Conservation (phyloP, 37 sponge, comb jelly and placozoan species). For the Crambe crambe region DNA sequence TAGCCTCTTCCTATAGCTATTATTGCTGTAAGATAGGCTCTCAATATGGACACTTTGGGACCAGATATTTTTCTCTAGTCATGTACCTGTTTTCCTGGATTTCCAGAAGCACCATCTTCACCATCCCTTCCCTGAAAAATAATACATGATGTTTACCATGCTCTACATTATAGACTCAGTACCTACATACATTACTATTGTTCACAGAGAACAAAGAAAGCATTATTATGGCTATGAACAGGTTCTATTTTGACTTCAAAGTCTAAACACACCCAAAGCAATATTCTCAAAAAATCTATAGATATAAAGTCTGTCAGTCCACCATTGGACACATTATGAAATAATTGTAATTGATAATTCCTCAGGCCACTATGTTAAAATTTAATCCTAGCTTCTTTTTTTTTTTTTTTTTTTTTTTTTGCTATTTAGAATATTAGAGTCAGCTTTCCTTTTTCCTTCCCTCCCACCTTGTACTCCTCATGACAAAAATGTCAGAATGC, state of each 20-base stretch:
- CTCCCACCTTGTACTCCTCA: too few relatives aligned
- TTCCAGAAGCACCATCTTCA: conserved; percentile 32
- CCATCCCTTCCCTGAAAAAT: conserved; percentile 54
- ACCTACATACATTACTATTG: not conserved
- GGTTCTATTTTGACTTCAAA: not conserved
- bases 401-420: too few relatives aligned
- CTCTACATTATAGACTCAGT: not conserved
- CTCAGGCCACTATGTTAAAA: too few relatives aligned
- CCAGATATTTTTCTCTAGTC: not conserved
- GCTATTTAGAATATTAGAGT: too few relatives aligned
- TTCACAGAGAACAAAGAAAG: not conserved
- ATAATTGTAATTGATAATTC: too few relatives aligned
- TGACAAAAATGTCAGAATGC: too few relatives aligned
- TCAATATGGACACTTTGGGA: too few relatives aligned
- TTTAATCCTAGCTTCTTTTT: too few relatives aligned
- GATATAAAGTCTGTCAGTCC: not conserved
- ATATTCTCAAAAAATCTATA: not conserved
- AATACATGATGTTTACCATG: not conserved
- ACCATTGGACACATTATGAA: too few relatives aligned
- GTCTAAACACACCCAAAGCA: not conserved
- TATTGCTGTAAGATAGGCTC: too few relatives aligned
- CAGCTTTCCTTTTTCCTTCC: too few relatives aligned
- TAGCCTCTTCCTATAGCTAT: not conserved
- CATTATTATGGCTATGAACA: too few relatives aligned
- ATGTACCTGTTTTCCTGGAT: conserved; percentile 34